Conservation (phyloP, 2,888 invertebrate species). For the Lycocerus yunnanus region DNA sequence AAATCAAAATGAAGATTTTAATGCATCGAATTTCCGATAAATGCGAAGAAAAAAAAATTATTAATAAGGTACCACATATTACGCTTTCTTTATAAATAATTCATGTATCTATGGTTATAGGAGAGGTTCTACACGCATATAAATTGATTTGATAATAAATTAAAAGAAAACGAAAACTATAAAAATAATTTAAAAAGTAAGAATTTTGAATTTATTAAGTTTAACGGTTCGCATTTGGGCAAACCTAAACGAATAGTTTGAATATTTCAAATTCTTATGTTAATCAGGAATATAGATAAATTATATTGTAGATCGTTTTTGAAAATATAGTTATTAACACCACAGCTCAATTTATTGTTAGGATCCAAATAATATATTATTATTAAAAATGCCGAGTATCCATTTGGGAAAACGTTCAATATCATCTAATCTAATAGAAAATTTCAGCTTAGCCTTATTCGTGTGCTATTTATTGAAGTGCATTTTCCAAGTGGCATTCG, state of each 20-base stretch:
- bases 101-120: neutral
- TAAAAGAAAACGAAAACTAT: neutral
- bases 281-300: neutral
- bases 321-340: neutral
- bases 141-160: neutral
- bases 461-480: neutral
- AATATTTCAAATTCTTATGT: neutral
- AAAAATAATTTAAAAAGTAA: neutral
- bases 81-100: neutral
- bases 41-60: neutral
- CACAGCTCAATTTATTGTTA: neutral
- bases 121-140: neutral
- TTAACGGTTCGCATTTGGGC: neutral
- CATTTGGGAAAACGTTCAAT: neutral
- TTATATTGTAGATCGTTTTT: neutral
- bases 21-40: neutral
- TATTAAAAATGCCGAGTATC: neutral
- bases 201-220: neutral
- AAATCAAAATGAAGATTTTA: neutral
- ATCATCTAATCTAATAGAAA: neutral
- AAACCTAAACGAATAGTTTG: neutral
- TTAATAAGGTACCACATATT: neutral
- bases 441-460: neutral
- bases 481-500: neutral
- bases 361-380: neutral